phyloP scores from a whole-genome alignment of 2,797 vertebrate species.

The Neostethus bicornis region DNA sequence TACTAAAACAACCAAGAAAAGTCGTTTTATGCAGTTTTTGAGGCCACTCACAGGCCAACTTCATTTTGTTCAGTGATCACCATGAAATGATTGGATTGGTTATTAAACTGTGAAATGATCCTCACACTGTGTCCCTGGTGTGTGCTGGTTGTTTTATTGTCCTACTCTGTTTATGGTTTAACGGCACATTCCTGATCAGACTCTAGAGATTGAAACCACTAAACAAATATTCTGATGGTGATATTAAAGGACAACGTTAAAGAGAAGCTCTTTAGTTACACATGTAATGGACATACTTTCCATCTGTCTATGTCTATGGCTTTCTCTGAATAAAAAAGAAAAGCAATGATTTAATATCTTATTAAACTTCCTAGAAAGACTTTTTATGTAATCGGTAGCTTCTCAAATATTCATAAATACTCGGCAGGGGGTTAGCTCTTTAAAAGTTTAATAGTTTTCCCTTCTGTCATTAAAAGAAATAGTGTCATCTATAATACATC shows the following conservation, averaged over 20 bases:
- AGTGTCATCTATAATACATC: slow-evolving; percentile 13
- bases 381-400: no score
- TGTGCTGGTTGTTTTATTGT: slow-evolving; percentile 31
- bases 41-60: slow-evolving; percentile 37
- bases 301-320: neutral
- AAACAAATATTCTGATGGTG: slow-evolving; percentile 25
- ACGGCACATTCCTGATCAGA: slow-evolving; percentile 46
- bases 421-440: slow-evolving; percentile 21
- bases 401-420: slow-evolving; percentile 23
- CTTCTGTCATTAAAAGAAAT: slow-evolving; percentile 26
- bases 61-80: slow-evolving; percentile 12
- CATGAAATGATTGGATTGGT: slow-evolving; percentile 41
- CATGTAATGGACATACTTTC: neutral
- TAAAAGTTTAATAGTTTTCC: slow-evolving; percentile 17
- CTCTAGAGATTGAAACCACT: slow-evolving; percentile 42
- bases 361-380: no score
- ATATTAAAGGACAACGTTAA: slow-evolving; percentile 15
- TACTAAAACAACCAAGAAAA: slow-evolving; percentile 43
- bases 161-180: slow-evolving; percentile 43
- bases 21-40: slow-evolving; percentile 39
- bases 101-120: slow-evolving; percentile 46
- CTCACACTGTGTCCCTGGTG: slow-evolving; percentile 28
- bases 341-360: neutral
- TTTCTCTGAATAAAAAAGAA: slow-evolving; percentile 4
- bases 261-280: neutral